Evolutionary conservation across 2,113 vertebrate genomes (phyloP), one percentile per base, ranked within the genome.

Genomic region (Cynopterus brachyotis): DNA sequence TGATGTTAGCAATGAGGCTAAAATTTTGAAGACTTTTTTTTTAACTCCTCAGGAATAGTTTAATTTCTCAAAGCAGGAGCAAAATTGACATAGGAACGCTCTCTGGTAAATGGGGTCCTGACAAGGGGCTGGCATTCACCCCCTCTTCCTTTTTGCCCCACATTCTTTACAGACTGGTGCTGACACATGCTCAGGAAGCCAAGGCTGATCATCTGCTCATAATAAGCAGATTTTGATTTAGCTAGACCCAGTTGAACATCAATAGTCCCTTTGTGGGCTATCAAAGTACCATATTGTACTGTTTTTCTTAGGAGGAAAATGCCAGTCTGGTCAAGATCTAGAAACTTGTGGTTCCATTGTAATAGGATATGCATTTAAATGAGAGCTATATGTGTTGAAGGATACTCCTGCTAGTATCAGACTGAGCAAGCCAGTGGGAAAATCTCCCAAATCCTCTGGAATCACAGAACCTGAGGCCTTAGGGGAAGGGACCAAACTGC

Each of bases 281-380:
- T 50, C 16, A 15, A 50, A 50, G 50, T 50, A 92, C 72, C 24
- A 57, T 97, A 98, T 97, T 97, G 80, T 97, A 98, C 94, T 59
- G 5, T 94, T 94, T 97, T 93, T 97, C 95, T 96, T 91, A 95
- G 82, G 75, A 96, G 24, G 50, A 98, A 98, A 97, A 95, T 96
- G 83, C 47, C 95, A 98, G 45, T 42, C 72, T 57, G 20, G 69
- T 87, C 15, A 53, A 96, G 92, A 98, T 97, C 96, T 96, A 96
- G 96, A 98, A 98, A 97, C 92, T 91, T 95, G 95, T 69, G 96
- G 55, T 93, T 97, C 67, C 84, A 86, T 88, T 98, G 95, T 97
- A 97, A 95, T 69, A 86, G 93, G 95, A 97, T 98, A 93, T 96
- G 66, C 76, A 97, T 98, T 97, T 98, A 96, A 98, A 98, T 97